Evolutionary conservation across 1,140 invertebrate genomes (phyloP).

Genomic region (Choristoneura fumiferana): DNA sequence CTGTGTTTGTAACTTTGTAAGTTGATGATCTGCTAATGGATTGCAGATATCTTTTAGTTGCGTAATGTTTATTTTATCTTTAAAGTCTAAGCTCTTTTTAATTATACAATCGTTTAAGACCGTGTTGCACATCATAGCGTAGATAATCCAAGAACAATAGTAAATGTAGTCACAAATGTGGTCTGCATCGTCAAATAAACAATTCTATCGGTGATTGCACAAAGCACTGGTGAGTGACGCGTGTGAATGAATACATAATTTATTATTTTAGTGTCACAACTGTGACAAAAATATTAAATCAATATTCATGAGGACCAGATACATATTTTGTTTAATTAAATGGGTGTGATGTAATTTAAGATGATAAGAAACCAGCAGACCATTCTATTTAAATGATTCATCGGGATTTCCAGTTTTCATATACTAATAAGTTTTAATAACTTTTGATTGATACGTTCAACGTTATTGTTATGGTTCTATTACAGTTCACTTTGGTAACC

Average conservation of each 20-base stretch:
- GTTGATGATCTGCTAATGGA: too few relatives aligned
- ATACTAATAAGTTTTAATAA: too few relatives aligned
- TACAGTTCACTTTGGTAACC: too few relatives aligned
- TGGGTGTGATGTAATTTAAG: neutral
- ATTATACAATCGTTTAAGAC: neutral
- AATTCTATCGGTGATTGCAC: neutral
- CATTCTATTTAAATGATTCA: neutral
- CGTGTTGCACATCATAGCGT: neutral
- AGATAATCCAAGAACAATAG: neutral
- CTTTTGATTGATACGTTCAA: too few relatives aligned
- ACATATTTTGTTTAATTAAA: neutral
- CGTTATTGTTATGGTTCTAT: too few relatives aligned
- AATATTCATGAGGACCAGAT: neutral
- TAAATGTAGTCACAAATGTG: neutral
- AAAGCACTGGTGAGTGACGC: too few relatives aligned
- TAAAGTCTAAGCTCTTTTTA: neutral
- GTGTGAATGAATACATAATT: constrained; percentile 10
- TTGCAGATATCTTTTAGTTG: neutral
- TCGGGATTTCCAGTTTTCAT: neutral
- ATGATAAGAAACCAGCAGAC: neutral
- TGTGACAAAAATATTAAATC: constrained; percentile 5
- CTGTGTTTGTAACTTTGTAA: too few relatives aligned
- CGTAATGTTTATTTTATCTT: constrained; percentile 10
- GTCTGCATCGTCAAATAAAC: constrained; percentile 1
- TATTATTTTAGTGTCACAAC: neutral